Conservation (phyloP, 2,797 vertebrate species). For the Mormyrus proboscirostris region DNA sequence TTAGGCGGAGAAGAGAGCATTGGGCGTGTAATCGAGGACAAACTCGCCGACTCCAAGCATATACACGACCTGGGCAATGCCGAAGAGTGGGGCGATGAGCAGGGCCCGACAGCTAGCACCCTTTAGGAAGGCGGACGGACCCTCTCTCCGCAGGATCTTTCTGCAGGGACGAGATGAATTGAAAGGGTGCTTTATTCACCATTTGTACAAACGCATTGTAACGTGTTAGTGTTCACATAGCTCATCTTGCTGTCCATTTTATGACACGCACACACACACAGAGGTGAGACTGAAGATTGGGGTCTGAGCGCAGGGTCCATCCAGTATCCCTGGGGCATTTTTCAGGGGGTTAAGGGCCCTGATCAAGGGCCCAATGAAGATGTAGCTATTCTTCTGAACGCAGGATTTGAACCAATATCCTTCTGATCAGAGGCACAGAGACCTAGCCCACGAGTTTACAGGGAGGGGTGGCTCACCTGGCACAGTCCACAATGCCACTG, state of each 20-base stretch:
- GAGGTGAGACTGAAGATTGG: not conserved
- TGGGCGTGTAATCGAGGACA: slow-evolving; percentile 63
- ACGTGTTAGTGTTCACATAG: not conserved
- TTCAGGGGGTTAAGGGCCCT: not conserved
- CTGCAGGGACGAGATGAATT: slow-evolving; percentile 41
- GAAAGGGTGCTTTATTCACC: not conserved
- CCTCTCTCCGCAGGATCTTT: slow-evolving; percentile 70
- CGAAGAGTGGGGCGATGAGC: slow-evolving; percentile 77
- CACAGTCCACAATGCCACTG: slow-evolving; percentile 70
- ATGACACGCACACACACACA: not conserved
- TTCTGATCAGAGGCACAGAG: not conserved
- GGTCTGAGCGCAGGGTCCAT: not conserved
- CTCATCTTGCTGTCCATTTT: not conserved
- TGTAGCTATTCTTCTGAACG: not conserved
- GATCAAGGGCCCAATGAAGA: not conserved
- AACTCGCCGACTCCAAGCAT: slow-evolving; percentile 72
- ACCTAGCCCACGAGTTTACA: not conserved
- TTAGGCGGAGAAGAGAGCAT: slow-evolving; percentile 60
- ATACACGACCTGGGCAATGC: slow-evolving; percentile 76
- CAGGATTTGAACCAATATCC: not conserved
- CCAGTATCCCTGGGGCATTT: not conserved
- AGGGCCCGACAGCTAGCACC: slow-evolving; percentile 70
- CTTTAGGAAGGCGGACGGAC: slow-evolving; percentile 67
- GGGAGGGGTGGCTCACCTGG: slow-evolving; percentile 52
- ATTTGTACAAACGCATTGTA: not conserved